Evolutionary conservation across 2,888 invertebrate genomes (phyloP).

Genomic region (Patella caerulea): DNA sequence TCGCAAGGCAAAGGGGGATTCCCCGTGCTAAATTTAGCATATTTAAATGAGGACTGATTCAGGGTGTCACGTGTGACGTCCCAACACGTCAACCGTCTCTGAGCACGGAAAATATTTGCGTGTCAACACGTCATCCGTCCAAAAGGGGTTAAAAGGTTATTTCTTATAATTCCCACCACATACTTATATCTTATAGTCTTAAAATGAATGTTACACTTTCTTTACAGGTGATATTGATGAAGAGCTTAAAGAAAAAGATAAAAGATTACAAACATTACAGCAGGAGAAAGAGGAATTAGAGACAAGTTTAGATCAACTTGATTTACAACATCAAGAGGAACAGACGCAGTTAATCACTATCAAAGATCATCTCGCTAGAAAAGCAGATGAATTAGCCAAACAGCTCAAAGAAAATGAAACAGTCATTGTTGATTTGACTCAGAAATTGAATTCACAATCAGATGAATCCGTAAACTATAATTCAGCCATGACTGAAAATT

Average conservation of each 20-base stretch:
- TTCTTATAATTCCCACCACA: no score
- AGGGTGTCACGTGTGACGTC: no score
- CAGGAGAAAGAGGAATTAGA: conserved; percentile 73
- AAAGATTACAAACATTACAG: conserved; percentile 43
- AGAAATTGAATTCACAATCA: conserved; percentile 7
- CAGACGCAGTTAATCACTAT: conserved; percentile 55
- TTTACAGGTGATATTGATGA: background rate
- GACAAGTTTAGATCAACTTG: conserved; percentile 80
- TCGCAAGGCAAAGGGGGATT: no score
- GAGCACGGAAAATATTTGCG: no score
- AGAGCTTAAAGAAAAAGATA: conserved; percentile 42
- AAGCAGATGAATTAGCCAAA: conserved; percentile 24
- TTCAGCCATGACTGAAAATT: conserved; percentile 16
- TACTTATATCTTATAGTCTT: no score
- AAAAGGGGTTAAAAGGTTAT: no score
- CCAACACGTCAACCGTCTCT: no score
- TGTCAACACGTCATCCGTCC: no score
- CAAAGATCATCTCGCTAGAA: conserved; percentile 42
- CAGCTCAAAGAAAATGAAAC: conserved; percentile 35
- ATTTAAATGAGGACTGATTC: no score
- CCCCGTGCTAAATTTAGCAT: no score
- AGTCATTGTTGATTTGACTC: conserved; percentile 25
- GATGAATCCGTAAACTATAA: conserved; percentile 13
- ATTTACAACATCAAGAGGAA: conserved; percentile 81
- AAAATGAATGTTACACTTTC: background rate